phyloP scores from a whole-genome alignment of 2,888 invertebrate species.

The Germaria angustata region DNA sequence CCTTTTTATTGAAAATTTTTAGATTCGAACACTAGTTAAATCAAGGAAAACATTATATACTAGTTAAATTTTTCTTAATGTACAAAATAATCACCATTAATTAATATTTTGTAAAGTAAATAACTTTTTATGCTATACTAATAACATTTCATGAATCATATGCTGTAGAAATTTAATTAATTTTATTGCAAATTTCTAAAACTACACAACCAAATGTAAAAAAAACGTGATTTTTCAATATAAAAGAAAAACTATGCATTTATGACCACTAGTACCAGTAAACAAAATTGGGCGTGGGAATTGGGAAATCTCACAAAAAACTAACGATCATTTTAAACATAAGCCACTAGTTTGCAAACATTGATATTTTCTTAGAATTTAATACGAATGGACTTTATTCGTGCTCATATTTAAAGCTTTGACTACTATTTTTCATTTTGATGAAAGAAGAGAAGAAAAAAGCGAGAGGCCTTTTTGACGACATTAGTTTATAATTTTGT shows the following conservation, averaged over 20 bases:
- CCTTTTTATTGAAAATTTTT: background rate
- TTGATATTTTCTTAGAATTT: constrained; percentile 28
- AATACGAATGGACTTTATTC: background rate
- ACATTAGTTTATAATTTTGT: background rate
- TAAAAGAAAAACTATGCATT: constrained; percentile 11
- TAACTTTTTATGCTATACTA: background rate
- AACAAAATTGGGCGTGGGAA: constrained; percentile 43
- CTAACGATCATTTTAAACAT: background rate
- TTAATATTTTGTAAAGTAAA: background rate
- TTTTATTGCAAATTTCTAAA: constrained; percentile 13
- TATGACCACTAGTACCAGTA: background rate
- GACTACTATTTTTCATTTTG: background rate
- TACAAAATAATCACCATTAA: too few relatives aligned
- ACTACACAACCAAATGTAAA: constrained; percentile 7
- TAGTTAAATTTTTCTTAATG: too few relatives aligned
- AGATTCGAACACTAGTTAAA: too few relatives aligned
- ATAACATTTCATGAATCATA: background rate
- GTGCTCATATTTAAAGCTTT: background rate
- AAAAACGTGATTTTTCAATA: constrained; percentile 45
- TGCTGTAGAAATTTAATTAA: background rate
- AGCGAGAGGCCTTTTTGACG: constrained; percentile 18
- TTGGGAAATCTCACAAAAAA: constrained; percentile 3
- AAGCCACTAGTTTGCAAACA: constrained; percentile 7
- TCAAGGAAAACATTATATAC: too few relatives aligned
- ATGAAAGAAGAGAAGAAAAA: background rate